Evolutionary conservation across 1,140 invertebrate species (phyloP).

Genomic region (Ridgeia piscesae): DNA sequence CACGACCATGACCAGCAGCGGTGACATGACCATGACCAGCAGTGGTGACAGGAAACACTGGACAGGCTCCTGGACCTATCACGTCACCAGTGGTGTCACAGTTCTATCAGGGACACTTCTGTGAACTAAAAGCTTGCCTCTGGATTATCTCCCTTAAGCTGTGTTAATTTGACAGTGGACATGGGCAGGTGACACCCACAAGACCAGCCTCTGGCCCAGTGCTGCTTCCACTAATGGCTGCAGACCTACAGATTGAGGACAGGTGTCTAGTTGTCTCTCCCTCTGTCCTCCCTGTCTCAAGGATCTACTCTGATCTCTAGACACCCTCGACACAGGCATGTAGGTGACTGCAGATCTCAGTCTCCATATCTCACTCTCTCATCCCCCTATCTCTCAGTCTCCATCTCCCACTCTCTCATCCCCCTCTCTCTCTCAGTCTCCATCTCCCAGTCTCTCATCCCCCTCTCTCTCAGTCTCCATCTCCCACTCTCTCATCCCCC

Average conservation of each 20-base stretch:
- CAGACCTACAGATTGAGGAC: neutral
- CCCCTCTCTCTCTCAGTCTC: no score
- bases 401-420: no score
- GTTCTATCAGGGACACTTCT: neutral
- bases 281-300: neutral
- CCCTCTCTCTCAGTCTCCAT: no score
- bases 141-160: neutral
- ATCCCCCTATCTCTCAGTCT: no score
- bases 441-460: no score
- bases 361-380: neutral
- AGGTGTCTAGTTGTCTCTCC: neutral
- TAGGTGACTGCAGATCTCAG: neutral
- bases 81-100: neutral
- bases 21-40: neutral
- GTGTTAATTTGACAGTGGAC: neutral
- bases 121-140: neutral
- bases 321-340: neutral
- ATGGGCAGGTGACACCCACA: neutral
- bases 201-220: neutral
- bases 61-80: neutral
- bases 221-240: neutral
- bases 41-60: neutral
- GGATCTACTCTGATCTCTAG: neutral
- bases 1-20: no score
- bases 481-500: no score